Evolutionary conservation across 23 tunicate species (phyloP).

Genomic region (Botrylloides violaceus): DNA sequence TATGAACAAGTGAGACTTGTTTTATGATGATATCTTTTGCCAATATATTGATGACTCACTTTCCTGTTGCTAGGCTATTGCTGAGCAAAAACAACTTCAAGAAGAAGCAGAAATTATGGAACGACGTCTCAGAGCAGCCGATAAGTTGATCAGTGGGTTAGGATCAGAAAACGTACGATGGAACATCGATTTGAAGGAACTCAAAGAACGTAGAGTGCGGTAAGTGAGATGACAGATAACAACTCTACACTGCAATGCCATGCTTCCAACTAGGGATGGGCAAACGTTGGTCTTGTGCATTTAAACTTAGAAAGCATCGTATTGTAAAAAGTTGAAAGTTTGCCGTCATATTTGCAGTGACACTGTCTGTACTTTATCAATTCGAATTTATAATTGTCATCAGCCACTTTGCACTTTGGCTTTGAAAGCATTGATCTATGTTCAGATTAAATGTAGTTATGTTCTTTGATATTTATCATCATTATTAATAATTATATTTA

Average conservation of each 20-base stretch:
- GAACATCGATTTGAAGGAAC: slow-evolving; percentile 81
- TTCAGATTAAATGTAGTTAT: too few species aligned
- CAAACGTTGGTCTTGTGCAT: too few species aligned
- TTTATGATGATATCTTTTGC: not conserved
- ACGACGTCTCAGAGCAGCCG: slow-evolving; percentile 86
- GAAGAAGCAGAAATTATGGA: slow-evolving; percentile 99
- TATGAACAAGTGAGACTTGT: slow-evolving; percentile 71
- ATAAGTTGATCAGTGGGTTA: slow-evolving; percentile 91
- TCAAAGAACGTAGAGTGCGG: slow-evolving; percentile 73
- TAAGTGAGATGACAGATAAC: not conserved
- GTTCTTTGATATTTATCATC: not conserved
- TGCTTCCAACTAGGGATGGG: too few species aligned
- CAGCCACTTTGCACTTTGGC: too few species aligned
- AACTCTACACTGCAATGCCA: not conserved
- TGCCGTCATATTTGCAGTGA: too few species aligned
- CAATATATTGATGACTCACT: too few species aligned
- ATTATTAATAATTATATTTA: not conserved
- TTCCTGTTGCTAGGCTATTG: slow-evolving; percentile 88
- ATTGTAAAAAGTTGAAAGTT: too few species aligned
- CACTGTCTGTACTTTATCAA: too few species aligned
- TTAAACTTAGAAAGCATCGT: too few species aligned
- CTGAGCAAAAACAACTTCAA: slow-evolving; percentile 93
- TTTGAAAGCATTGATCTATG: too few species aligned
- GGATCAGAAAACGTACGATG: slow-evolving; percentile 93
- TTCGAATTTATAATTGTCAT: too few species aligned